phyloP scores from a whole-genome alignment of 2,888 invertebrate genomes.

The Hymenopus coronatus region DNA sequence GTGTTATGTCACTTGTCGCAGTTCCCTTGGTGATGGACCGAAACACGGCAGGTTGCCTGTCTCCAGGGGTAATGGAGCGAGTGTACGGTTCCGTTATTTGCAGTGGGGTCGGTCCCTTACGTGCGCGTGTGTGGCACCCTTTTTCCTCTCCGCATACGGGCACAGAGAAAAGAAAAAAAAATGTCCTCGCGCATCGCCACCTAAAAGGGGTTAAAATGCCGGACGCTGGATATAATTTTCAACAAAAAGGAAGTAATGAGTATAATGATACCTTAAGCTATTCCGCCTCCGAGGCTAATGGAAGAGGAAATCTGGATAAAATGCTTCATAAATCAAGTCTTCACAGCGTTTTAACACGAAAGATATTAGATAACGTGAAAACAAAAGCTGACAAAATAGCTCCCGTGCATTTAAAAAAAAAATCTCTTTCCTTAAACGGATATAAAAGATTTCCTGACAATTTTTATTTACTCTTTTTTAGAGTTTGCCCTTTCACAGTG shows the following conservation, averaged over 20 bases:
- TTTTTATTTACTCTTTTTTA: not conserved
- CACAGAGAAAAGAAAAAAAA: not conserved
- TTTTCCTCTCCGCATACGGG: not conserved
- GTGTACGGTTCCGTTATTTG: not conserved
- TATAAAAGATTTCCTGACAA: not conserved
- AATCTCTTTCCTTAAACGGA: not conserved
- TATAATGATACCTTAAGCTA: not conserved
- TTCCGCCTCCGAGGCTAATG: not conserved
- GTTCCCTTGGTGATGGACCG: not conserved
- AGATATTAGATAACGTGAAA: not conserved
- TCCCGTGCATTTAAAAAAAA: not conserved
- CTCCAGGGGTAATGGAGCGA: not conserved
- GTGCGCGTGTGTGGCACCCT: not conserved
- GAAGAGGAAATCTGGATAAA: not conserved
- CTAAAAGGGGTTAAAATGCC: not conserved
- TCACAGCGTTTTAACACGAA: not conserved
- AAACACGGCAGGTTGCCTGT: not conserved
- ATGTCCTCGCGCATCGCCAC: not conserved
- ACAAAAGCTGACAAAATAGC: not conserved
- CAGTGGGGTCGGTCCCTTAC: not conserved
- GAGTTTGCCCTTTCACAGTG: not conserved
- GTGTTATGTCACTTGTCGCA: not conserved
- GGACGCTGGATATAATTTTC: not conserved
- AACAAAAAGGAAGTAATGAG: not conserved
- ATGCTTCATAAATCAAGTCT: not conserved